Percentiles rank a stretch among this genome's conserved stretches.
Conservation (phyloP, 2,113 vertebrate genomes). For the Pampusana beccarii region DNA sequence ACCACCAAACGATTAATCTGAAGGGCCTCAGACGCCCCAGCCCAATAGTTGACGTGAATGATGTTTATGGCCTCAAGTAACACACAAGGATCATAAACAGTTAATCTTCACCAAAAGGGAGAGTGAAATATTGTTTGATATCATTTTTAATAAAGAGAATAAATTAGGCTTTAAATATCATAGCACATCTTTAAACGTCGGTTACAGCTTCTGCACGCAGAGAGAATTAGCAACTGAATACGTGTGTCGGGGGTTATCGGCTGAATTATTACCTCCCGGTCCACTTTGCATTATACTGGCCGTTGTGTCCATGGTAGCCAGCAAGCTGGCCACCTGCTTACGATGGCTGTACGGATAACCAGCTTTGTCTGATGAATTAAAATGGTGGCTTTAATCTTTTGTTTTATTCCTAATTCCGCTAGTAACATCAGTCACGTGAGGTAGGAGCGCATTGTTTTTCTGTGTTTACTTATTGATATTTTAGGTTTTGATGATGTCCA, state of each 20-base stretch:
- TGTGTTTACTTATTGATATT: not conserved
- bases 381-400: slow-evolving; percentile 44
- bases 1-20: not conserved
- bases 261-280: slow-evolving; percentile 67
- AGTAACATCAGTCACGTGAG: slow-evolving; percentile 1
- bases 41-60: not conserved
- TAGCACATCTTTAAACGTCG: slow-evolving; percentile 33
- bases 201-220: not conserved
- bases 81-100: slow-evolving; percentile 44
- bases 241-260: slow-evolving; percentile 64
- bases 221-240: slow-evolving; percentile 43
- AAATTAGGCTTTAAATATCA: slow-evolving; percentile 63
- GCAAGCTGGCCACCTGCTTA: slow-evolving; percentile 48
- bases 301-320: slow-evolving; percentile 9
- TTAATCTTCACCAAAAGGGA: slow-evolving; percentile 61
- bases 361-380: slow-evolving; percentile 47
- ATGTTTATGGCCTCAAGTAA: not conserved
- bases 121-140: slow-evolving; percentile 60
- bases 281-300: slow-evolving; percentile 29
- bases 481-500: not conserved
- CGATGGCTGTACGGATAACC: slow-evolving; percentile 44
- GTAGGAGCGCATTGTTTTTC: not conserved
- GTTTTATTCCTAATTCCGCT: slow-evolving; percentile 64
- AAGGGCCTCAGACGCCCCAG: not conserved
- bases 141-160: slow-evolving; percentile 70